phyloP scores from a whole-genome alignment of 2,113 vertebrate species.

The Turdus rufiventris region DNA sequence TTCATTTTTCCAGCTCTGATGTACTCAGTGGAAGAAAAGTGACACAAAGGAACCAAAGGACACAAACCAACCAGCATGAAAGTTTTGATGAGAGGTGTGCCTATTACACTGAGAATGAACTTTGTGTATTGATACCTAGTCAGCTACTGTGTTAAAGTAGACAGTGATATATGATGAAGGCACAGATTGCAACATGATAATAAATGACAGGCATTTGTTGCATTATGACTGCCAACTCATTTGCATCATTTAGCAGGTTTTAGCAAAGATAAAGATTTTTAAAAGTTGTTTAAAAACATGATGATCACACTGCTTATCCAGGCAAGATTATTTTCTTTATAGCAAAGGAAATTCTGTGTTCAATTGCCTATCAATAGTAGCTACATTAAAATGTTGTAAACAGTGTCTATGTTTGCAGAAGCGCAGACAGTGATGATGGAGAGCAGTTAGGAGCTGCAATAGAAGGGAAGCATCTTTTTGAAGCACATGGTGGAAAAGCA shows the following conservation, averaged over 20 bases:
- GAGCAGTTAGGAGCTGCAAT: neutral
- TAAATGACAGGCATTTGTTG: neutral
- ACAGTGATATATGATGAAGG: neutral
- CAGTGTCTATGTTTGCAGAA: neutral
- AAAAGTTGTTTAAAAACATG: neutral
- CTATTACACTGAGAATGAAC: neutral
- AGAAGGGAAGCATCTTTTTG: neutral
- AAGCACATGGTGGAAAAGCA: neutral
- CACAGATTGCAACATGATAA: neutral
- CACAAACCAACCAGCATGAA: neutral
- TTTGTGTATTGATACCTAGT: neutral
- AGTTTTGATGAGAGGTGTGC: neutral
- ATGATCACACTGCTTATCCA: neutral
- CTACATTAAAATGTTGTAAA: neutral
- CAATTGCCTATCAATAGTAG: neutral
- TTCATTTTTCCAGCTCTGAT: neutral
- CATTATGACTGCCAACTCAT: neutral
- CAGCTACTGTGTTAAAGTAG: neutral
- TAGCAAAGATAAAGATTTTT: neutral
- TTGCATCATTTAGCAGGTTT: conserved; percentile 4
- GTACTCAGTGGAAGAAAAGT: neutral
- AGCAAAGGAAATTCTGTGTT: neutral
- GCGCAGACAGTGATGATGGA: neutral
- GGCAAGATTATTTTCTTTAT: neutral
- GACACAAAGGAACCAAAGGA: neutral